Conservation (phyloP, 2,797 vertebrate species). For the Gadopsis bispinosus region DNA sequence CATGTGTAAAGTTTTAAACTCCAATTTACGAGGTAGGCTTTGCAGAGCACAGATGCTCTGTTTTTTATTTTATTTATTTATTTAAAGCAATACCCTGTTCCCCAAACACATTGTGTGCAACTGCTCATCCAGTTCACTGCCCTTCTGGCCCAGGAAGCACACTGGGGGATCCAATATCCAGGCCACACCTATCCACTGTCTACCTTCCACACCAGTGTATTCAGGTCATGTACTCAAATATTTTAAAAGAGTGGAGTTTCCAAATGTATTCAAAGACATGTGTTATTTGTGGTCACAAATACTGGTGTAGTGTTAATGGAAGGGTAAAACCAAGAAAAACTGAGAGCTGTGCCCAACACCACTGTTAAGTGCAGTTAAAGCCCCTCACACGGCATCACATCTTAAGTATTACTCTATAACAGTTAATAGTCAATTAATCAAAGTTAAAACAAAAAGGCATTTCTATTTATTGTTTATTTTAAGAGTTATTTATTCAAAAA, state of each 20-base stretch:
- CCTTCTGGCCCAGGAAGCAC: not conserved
- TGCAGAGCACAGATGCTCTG: not conserved
- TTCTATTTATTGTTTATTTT: not conserved
- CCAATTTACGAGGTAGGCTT: not conserved
- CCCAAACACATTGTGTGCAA: not conserved
- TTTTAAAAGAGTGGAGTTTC: not conserved
- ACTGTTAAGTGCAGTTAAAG: too few species aligned
- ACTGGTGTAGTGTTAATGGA: not conserved
- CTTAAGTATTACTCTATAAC: not conserved
- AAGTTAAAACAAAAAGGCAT: not conserved
- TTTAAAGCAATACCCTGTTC: not conserved
- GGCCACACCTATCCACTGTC: not conserved
- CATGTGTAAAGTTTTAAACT: not conserved
- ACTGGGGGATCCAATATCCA: slow-evolving; percentile 7
- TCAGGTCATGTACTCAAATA: not conserved
- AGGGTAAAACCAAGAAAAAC: too few species aligned
- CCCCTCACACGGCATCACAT: not conserved
- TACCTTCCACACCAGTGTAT: not conserved
- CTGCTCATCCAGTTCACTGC: not conserved
- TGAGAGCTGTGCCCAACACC: too few species aligned
- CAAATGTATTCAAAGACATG: not conserved
- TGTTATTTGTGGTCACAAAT: not conserved
- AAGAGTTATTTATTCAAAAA: not conserved
- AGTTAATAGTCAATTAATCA: not conserved
- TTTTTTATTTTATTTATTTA: not conserved